Evolutionary conservation across 2,888 invertebrate genomes (phyloP).

Genomic region (Tipula lateralis): DNA sequence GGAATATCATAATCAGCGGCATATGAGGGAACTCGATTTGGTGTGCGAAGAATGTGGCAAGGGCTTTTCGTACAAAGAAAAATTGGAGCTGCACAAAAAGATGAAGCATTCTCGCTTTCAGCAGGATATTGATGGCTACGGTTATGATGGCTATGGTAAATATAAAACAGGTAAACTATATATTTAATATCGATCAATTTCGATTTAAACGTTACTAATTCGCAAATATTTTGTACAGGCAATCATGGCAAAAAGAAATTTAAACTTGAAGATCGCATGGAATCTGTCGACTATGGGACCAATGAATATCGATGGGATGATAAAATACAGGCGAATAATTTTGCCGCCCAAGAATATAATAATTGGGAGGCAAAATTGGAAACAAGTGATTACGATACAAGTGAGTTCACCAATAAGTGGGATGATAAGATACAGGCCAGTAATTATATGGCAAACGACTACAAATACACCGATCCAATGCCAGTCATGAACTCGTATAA

Average conservation of each 20-base stretch:
- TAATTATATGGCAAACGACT: not conserved
- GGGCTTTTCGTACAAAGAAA: not conserved
- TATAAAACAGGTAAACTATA: not conserved
- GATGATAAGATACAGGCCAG: not conserved
- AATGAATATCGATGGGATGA: not conserved
- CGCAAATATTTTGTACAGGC: not conserved
- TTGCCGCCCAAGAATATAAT: not conserved
- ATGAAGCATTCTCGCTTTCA: not conserved
- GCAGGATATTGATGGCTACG: not conserved
- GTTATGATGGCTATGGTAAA: not conserved
- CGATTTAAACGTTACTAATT: not conserved
- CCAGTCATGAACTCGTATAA: conserved; percentile 2
- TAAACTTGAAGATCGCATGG: conserved; percentile 8
- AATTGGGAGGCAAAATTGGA: not conserved
- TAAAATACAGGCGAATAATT: not conserved
- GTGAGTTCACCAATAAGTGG: not conserved
- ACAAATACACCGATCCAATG: not conserved
- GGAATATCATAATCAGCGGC: not conserved
- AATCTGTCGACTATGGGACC: not conserved
- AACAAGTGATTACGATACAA: not conserved
- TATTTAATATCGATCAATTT: not conserved
- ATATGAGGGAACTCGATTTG: not conserved
- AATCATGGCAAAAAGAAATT: not conserved
- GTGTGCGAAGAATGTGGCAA: not conserved
- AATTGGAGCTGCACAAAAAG: not conserved